These are phyloP conservation scores for Coregonus ussuriensis DNA, from an alignment of 2,797 vertebrate species.

Conservation along the genomic window DNA sequence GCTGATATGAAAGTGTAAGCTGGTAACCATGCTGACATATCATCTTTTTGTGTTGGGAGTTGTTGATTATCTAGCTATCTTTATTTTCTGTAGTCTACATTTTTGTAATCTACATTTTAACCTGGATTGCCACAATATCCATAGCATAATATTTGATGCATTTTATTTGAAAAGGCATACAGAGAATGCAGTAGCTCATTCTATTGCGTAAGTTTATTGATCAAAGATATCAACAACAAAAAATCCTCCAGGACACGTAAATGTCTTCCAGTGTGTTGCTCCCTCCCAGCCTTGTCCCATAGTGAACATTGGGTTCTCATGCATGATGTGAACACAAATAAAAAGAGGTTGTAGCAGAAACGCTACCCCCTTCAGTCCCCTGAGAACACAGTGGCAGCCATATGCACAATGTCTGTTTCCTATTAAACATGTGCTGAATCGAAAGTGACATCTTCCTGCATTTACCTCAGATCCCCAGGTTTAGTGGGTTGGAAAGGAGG, in stretches of 20 bases:
- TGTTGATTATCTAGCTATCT: neutral
- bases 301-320: slow-evolving; percentile 11
- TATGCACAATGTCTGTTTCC: slow-evolving; percentile 36
- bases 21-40: neutral
- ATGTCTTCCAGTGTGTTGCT: neutral
- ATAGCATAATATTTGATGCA: neutral
- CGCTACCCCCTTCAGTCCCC: slow-evolving; percentile 29
- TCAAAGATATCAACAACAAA: neutral
- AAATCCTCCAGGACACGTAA: neutral
- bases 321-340: slow-evolving; percentile 15
- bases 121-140: neutral
- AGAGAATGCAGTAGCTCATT: neutral
- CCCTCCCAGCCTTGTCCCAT: neutral
- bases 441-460: slow-evolving; percentile 46
- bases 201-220: neutral
- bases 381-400: slow-evolving; percentile 40
- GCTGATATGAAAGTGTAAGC: slow-evolving; percentile 6
- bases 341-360: slow-evolving; percentile 19
- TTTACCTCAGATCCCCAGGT: slow-evolving; percentile 33
- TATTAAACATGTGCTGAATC: slow-evolving; percentile 47
- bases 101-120: neutral
- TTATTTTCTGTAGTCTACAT: neutral
- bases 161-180: neutral
- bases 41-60: neutral
- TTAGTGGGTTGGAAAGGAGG: slow-evolving; percentile 3